Percentiles rank a stretch among this genome's conserved stretches.
Conservation (phyloP, 2,797 vertebrate species). For the Acanthurus tractus region DNA sequence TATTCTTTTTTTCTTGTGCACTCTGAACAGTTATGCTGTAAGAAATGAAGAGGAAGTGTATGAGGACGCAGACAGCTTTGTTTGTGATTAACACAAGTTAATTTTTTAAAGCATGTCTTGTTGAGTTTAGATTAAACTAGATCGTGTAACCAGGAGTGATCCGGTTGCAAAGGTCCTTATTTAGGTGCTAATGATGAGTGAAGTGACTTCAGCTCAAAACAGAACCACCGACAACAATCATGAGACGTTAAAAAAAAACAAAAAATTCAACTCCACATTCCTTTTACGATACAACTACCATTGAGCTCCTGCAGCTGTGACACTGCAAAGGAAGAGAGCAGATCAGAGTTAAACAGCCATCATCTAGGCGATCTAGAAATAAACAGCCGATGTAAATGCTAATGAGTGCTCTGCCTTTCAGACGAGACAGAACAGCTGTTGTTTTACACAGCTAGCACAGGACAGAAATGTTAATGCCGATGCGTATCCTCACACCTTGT, state of each 20-base stretch:
- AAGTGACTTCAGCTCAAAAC: neutral
- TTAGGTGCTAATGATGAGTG: neutral
- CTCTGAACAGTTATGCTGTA: neutral
- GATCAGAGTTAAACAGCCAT: constrained; percentile 38
- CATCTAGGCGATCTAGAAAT: constrained; percentile 21
- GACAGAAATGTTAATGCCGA: constrained; percentile 39
- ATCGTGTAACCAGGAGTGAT: neutral
- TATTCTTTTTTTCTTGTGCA: neutral
- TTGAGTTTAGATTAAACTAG: neutral
- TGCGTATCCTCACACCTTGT: constrained; percentile 12
- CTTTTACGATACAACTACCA: neutral
- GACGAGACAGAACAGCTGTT: constrained; percentile 53
- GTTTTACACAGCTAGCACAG: constrained; percentile 27
- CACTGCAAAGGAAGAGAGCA: constrained; percentile 21
- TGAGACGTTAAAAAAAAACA: neutral
- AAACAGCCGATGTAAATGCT: constrained; percentile 45
- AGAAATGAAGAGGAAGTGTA: neutral
- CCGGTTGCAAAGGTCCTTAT: neutral
- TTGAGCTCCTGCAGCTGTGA: constrained; percentile 20
- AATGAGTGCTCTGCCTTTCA: constrained; percentile 50
- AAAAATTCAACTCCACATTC: neutral
- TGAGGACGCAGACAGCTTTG: neutral
- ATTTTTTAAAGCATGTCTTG: neutral
- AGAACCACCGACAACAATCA: neutral
- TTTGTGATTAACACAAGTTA: neutral